These are phyloP conservation scores for Sturnira hondurensis DNA, from an alignment of 2,113 vertebrate species.

Conservation along the genomic window DNA sequence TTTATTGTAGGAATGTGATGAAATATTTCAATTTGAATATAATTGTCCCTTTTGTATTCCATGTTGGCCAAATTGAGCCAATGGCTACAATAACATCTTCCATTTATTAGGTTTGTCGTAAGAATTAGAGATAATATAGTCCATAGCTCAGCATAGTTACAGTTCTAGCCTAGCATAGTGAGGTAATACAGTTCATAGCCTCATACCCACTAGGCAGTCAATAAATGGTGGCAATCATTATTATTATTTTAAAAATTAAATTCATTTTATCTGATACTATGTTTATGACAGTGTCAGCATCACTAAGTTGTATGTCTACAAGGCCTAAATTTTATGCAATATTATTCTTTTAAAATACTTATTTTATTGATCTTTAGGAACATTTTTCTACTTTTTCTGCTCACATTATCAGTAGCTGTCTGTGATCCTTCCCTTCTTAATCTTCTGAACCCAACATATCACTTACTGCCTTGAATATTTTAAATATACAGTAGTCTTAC, in stretches of 20 bases:
- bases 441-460: not conserved
- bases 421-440: not conserved
- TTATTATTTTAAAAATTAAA: conserved; percentile 22
- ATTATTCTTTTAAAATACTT: not conserved
- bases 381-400: not conserved
- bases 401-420: not conserved
- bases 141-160: not conserved
- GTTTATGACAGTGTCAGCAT: not conserved
- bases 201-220: not conserved
- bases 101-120: not conserved
- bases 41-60: not conserved
- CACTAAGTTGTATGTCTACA: not conserved
- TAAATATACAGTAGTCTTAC: not conserved
- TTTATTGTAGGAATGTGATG: not conserved
- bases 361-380: not conserved
- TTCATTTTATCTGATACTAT: not conserved
- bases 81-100: not conserved
- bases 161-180: not conserved
- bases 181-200: not conserved
- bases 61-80: not conserved
- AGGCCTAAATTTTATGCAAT: not conserved
- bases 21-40: conserved; percentile 11
- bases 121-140: not conserved
- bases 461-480: not conserved
- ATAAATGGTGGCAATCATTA: not conserved